A percentile compares a stretch with the other conserved stretches of the same genome.
Conservation (phyloP, 2,797 vertebrate species). For the Champsocephalus gunnari region DNA sequence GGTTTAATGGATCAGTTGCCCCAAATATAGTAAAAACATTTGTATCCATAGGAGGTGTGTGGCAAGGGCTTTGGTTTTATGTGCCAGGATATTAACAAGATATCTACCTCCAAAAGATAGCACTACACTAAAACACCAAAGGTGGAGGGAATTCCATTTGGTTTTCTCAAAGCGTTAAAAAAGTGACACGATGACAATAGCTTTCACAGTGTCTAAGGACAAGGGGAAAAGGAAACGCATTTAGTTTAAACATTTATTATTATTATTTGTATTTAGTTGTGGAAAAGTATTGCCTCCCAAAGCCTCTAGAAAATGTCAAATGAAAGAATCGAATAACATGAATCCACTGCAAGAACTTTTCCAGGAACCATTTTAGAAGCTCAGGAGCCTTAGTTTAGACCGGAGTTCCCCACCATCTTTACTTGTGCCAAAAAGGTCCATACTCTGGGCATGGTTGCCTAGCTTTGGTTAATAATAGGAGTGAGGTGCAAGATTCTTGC, state of each 20-base stretch:
- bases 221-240: neutral
- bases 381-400: neutral
- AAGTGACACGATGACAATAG: neutral
- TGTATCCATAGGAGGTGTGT: neutral
- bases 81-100: neutral
- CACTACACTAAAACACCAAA: neutral
- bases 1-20: neutral
- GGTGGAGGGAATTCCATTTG: neutral
- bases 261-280: too few relatives aligned
- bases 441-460: neutral
- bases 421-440: neutral
- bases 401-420: neutral
- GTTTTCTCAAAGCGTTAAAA: neutral
- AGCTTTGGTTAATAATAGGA: too few relatives aligned
- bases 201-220: neutral
- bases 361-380: neutral
- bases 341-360: neutral
- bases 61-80: neutral
- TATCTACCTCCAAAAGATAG: neutral
- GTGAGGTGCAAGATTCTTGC: too few relatives aligned
- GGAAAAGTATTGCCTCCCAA: neutral
- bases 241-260: neutral
- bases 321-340: neutral
- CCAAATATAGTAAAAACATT: neutral
- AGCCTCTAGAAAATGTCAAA: neutral